Base-by-base conservation (phyloP, 2,888 invertebrate genomes). In the Agapostemon virescens region DNA sequence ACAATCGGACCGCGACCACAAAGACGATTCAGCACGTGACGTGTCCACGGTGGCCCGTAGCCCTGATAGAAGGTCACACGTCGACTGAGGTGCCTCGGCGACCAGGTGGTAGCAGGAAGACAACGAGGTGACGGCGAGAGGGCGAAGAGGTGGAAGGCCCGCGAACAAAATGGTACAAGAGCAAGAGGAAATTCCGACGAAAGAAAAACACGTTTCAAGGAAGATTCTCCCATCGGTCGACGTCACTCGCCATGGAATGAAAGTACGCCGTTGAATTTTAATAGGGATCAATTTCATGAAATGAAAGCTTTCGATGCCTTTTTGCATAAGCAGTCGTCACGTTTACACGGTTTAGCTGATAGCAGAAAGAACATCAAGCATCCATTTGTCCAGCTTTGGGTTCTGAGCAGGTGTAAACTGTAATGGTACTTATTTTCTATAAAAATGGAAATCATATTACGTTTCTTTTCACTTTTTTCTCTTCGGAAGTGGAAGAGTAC, bases 41-140 rank as follows among this genome's bases (percentile, higher is more conserved):
- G 70, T 67, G 64, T 74, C 69, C 73, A 74, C 83, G 80, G 74
- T 55, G 74, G 36, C 73, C 77, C 74, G 80, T 78, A 77, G 79
- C 76, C 76, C 79, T 77, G 84, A 40, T 58, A 63, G 87, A 87
- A 85, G 84, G 81, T 85, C 87, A 82, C 84, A 66, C 81, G 63
- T 70, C 85, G 84, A 87, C 87, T 87, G 87, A 87, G 64, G 71
- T 79, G 77, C 69, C 30, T 52, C 74, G 70, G 67, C 81, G 49
- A 61, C 64, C 72, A 84, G 71, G 77, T 78, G 81, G 85, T 77
- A 81, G 83, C 78, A 88, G 74, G 86, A 85, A 80, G 75, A 80
- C 75, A 73, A 63, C 49, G 68, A 63, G 76, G 78, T 80, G 77
- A 74, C 76, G 74, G 70, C 71, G 72, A 42, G 68, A 81, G 76